Percentiles rank a stretch among this genome's conserved stretches.
Evolutionary conservation across 2,113 vertebrate genomes (phyloP).

Genomic region (Larimichthys polyactis): DNA sequence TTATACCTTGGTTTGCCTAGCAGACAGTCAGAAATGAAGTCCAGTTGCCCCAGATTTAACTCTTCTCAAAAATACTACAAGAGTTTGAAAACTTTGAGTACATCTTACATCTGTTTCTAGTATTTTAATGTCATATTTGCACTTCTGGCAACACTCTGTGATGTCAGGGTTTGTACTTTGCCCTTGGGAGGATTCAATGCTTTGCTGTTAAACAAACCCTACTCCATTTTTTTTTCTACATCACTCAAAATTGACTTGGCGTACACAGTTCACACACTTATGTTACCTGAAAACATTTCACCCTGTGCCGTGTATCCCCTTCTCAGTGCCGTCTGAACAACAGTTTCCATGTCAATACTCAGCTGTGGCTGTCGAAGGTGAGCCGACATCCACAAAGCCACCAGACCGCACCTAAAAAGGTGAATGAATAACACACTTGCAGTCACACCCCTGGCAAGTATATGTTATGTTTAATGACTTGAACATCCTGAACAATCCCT

Average conservation of each 20-base stretch:
- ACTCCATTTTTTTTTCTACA: background rate
- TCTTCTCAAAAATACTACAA: no score
- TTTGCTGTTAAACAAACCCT: no score
- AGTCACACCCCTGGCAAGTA: slow-evolving; percentile 13
- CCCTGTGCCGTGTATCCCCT: slow-evolving; percentile 89
- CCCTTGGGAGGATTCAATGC: no score
- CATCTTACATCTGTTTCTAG: background rate
- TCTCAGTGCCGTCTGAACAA: slow-evolving; percentile 82
- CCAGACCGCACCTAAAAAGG: slow-evolving; percentile 88
- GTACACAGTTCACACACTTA: background rate
- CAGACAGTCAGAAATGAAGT: no score
- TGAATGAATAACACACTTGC: slow-evolving; percentile 6
- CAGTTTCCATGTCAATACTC: slow-evolving; percentile 77
- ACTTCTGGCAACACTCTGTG: background rate
- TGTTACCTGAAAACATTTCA: slow-evolving; percentile 93
- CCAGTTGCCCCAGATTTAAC: no score
- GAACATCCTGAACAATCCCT: background rate
- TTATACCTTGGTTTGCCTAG: no score
- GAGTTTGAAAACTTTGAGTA: background rate
- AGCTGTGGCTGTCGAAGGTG: slow-evolving; percentile 72
- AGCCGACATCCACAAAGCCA: slow-evolving; percentile 92
- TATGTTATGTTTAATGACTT: slow-evolving; percentile 6
- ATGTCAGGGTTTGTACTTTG: background rate
- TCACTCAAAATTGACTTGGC: background rate
- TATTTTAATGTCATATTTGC: slow-evolving; percentile 1